Base-by-base conservation (phyloP, 1,140 invertebrate genomes). In the Sycophaga agraensis region DNA sequence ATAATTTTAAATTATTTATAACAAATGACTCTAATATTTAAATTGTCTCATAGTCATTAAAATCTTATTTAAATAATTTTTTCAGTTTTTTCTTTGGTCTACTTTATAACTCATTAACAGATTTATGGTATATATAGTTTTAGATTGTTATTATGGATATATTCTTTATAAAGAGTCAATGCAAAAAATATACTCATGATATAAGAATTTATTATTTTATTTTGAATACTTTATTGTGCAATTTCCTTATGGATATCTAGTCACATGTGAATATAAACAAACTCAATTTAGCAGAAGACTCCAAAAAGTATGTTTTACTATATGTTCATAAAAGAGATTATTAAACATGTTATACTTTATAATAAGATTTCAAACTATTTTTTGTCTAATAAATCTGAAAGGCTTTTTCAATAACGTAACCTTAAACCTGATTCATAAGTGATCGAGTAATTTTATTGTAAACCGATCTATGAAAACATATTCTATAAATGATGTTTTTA, bases 361-460 rank as follows among this genome's bases (percentile, higher is more conserved):
- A 14, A 46, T n/a, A 2, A 19, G 19, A 56, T 45, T 56, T 56
- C 28, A 48, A 57, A 46, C 35, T 22, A 57, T 34, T 48, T 39
- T 48, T 11, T 19, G 2, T 6, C 17, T 46, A 19, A 57, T 46
- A 22, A 54, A 34, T 24, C 14, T 28, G 2, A 49, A 4, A 21
- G 31, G 35, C 42, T 50, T 59, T 49, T 22, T 22, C n/a, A 59
- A 49, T 42, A 59, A 59, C 46, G 50, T 59, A 59, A 59, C 56
- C 56, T 59, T 49, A 31, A 42, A 11, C 26, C n/a, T 26, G 8
- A 19, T 26, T 37, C 21, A n/a, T 24, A 16, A 35, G 2, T 26
- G 24, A 22, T 39, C 3, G 4, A 0, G 22, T 11, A 26, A 17
- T 58, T 39, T 24, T 59, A 14, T 42, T 21, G 12, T 49, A 49